Evolutionary conservation across 2,888 invertebrate genomes (phyloP).

Genomic region (Tridacna crocea): DNA sequence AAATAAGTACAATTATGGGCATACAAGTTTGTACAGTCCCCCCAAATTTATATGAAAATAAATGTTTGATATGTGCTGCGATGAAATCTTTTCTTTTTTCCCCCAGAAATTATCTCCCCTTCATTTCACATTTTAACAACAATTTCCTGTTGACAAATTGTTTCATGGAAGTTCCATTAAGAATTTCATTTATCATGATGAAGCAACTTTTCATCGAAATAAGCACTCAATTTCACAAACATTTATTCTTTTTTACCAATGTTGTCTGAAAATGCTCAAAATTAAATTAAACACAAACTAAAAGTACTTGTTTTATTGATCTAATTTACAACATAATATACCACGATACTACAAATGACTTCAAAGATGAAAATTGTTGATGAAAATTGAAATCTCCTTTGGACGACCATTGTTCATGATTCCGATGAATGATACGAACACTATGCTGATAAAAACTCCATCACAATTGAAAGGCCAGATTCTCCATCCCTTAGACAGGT

Average conservation of each 20-base stretch:
- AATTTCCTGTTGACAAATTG: no score
- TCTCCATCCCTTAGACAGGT: background rate
- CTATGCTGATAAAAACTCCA: constrained; percentile 23
- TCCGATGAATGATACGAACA: constrained; percentile 7
- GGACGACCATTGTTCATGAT: constrained; percentile 11
- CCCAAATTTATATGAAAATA: no score
- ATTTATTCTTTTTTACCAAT: constrained; percentile 23
- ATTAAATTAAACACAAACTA: constrained; percentile 16
- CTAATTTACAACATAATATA: constrained; percentile 37
- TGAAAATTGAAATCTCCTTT: constrained; percentile 1
- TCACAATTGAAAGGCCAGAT: constrained; percentile 15
- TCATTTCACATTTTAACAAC: no score
- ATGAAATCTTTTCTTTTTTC: no score
- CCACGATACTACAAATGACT: constrained; percentile 31
- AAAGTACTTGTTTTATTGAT: constrained; percentile 23
- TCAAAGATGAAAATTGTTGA: constrained; percentile 22
- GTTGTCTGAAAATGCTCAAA: background rate
- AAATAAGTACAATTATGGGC: no score
- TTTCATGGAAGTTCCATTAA: no score
- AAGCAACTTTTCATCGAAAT: background rate
- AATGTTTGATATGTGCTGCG: no score
- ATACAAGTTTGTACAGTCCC: no score
- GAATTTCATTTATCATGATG: no score
- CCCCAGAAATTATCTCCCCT: no score
- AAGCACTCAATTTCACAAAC: constrained; percentile 22